phyloP scores from a whole-genome alignment of 2,888 invertebrate species.

The Metalampra italica region DNA sequence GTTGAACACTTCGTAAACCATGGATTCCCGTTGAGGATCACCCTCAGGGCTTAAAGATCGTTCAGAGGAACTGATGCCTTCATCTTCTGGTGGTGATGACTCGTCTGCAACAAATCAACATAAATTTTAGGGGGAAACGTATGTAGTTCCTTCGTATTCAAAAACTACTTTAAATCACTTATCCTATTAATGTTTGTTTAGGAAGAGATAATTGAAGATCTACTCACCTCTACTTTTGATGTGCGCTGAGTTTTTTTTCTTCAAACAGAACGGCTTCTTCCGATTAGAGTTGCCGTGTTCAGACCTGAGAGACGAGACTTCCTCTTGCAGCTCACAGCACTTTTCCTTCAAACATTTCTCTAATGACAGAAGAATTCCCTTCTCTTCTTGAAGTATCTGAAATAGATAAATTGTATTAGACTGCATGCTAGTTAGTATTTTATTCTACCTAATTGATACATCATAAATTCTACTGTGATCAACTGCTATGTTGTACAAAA shows the following conservation, averaged over 20 bases:
- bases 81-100: conserved; percentile 90
- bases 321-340: conserved; percentile 86
- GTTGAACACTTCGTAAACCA: conserved; percentile 80
- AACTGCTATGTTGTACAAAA: no score
- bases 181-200: no score
- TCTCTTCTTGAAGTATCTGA: conserved; percentile 87
- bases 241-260: conserved; percentile 67
- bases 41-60: conserved; percentile 87
- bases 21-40: conserved; percentile 78
- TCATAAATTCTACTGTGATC: no score
- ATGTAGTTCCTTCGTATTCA: no score
- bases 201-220: no score
- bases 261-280: conserved; percentile 68
- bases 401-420: conserved; percentile 13
- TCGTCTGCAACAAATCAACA: conserved; percentile 64
- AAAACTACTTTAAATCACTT: no score
- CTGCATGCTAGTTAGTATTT: neutral
- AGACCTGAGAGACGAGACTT: conserved; percentile 81
- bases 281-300: conserved; percentile 68
- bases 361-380: conserved; percentile 84
- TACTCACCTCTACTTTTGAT: conserved; percentile 68
- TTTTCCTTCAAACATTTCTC: conserved; percentile 87
- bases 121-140: no score
- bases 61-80: conserved; percentile 93
- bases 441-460: no score